phyloP scores from a whole-genome alignment of 1,140 invertebrate genomes.

The Homalodisca vitripennis region DNA sequence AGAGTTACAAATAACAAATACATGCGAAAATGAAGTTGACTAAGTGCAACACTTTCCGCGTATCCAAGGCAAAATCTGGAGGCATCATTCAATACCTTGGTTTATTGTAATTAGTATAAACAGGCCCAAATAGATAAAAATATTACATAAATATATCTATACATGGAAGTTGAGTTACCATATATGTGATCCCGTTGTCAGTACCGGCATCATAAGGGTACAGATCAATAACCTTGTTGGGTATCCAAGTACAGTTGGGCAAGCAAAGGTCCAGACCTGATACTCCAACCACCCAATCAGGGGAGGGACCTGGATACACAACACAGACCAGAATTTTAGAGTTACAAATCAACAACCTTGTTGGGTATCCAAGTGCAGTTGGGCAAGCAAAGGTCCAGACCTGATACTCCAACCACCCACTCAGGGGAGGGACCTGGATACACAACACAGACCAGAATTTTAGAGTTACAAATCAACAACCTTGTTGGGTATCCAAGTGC shows the following conservation, averaged over 20 bases:
- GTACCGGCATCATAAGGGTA: constrained; percentile 95
- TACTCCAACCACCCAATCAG: constrained; percentile 95
- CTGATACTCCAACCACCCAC: constrained; percentile 91
- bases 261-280: constrained; percentile 84
- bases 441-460: constrained; percentile 94
- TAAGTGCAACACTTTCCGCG: too few species aligned
- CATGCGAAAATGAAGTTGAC: too few species aligned
- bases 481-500: constrained; percentile 79
- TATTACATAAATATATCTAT: too few species aligned
- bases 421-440: constrained; percentile 84
- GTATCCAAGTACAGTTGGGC: constrained; percentile 85
- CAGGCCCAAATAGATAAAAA: too few species aligned
- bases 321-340: constrained; percentile 94
- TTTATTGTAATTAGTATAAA: too few species aligned
- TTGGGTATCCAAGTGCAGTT: constrained; percentile 87
- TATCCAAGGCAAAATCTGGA: too few species aligned
- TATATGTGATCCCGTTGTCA: constrained; percentile 89
- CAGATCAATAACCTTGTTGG: constrained; percentile 75
- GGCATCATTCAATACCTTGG: too few species aligned
- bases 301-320: constrained; percentile 77
- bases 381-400: constrained; percentile 80
- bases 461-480: constrained; percentile 87
- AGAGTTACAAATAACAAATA: too few species aligned
- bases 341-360: constrained; percentile 80
- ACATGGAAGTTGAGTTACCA: constrained; percentile 62